A percentile compares a stretch with the other conserved stretches of the same genome.
Conservation (phyloP, 2,113 vertebrate genomes). For the Spizaetus ornatus region DNA sequence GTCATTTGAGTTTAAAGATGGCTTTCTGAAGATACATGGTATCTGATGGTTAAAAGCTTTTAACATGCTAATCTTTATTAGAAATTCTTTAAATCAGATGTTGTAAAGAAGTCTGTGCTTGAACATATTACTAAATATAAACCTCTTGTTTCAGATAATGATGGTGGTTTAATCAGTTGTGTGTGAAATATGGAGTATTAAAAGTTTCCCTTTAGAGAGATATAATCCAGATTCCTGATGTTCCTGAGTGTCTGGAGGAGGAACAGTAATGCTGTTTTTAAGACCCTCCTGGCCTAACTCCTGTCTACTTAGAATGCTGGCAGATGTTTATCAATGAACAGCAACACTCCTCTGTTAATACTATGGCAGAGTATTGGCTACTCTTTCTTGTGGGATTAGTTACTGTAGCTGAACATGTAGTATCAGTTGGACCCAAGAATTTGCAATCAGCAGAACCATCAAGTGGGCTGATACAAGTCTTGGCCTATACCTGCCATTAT, state of each 20-base stretch:
- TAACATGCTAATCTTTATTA: background rate
- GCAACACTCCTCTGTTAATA: background rate
- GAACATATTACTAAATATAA: background rate
- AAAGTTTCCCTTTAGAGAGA: background rate
- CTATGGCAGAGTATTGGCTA: no score
- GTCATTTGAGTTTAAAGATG: background rate
- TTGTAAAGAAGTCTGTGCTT: background rate
- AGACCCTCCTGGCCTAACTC: background rate
- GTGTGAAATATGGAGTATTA: background rate
- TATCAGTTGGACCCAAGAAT: background rate
- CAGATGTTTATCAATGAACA: background rate
- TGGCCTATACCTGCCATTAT: background rate
- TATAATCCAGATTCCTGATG: background rate
- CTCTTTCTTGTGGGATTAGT: background rate
- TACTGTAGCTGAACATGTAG: background rate
- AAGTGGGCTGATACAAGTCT: background rate
- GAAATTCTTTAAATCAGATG: background rate
- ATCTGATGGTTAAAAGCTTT: background rate
- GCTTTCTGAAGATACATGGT: background rate
- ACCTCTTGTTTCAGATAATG: background rate
- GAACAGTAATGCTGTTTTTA: background rate
- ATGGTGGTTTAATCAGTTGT: background rate
- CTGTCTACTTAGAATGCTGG: background rate
- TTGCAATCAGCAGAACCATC: background rate
- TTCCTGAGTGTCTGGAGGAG: background rate